These are phyloP conservation scores for Andrena flavipes DNA, from an alignment of 2,888 invertebrate species.

Conservation along the genomic window DNA sequence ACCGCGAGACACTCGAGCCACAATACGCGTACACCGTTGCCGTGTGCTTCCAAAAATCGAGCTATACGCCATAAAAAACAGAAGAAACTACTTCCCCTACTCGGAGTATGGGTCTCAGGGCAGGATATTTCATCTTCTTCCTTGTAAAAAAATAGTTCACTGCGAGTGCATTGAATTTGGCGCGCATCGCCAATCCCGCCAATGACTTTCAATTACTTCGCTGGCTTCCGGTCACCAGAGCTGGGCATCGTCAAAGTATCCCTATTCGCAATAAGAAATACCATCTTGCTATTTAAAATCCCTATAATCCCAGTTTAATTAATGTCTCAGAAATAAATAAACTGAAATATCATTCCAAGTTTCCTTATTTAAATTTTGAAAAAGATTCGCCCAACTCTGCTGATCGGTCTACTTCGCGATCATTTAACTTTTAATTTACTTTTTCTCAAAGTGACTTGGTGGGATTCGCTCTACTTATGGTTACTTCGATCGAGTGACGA, in stretches of 20 bases:
- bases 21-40: slow-evolving; percentile 55
- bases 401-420: slow-evolving; percentile 28
- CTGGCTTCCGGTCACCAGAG: background rate
- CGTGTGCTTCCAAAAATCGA: slow-evolving; percentile 35
- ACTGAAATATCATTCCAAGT: background rate
- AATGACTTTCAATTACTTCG: slow-evolving; percentile 13
- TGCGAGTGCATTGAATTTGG: slow-evolving; percentile 65
- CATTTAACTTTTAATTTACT: slow-evolving; percentile 8
- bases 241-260: background rate
- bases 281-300: too few species aligned
- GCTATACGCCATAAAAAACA: slow-evolving; percentile 31
- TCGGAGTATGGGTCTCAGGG: slow-evolving; percentile 49
- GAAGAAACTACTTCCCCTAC: slow-evolving; percentile 24
- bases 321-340: background rate
- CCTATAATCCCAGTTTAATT: too few species aligned
- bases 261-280: too few species aligned
- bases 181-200: slow-evolving; percentile 38
- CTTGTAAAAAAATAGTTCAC: slow-evolving; percentile 71
- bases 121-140: slow-evolving; percentile 51
- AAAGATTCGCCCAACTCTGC: background rate
- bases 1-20: slow-evolving; percentile 61
- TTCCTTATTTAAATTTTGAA: background rate
- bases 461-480: slow-evolving; percentile 22
- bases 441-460: background rate
- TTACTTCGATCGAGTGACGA: slow-evolving; percentile 24